These are phyloP conservation scores for Poecilia wingei DNA, from an alignment of 2,797 vertebrate genomes.

Conservation along the genomic window DNA sequence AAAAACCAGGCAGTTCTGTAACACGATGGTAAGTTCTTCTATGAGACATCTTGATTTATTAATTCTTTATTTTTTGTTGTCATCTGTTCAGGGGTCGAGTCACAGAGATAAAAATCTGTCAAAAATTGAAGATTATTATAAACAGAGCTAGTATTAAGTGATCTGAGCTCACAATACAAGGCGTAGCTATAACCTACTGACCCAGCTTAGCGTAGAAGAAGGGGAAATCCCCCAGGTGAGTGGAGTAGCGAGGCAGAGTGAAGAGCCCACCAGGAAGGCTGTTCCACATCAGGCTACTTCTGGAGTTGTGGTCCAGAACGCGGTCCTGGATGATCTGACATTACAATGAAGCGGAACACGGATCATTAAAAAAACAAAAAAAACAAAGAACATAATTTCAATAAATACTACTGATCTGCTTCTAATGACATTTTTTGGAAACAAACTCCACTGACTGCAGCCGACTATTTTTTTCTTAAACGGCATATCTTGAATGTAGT, in stretches of 20 bases:
- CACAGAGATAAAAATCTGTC: slow-evolving; percentile 29
- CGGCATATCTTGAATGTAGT: background rate
- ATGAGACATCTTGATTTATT: slow-evolving; percentile 55
- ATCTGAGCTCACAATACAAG: background rate
- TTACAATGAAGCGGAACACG: background rate
- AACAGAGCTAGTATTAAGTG: background rate
- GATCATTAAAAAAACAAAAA: background rate
- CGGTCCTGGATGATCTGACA: slow-evolving; percentile 98
- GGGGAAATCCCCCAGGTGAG: slow-evolving; percentile 95
- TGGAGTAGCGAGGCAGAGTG: slow-evolving; percentile 94
- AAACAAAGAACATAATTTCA: background rate
- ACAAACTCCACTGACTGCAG: background rate
- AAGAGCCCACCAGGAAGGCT: slow-evolving; percentile 97
- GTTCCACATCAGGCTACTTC: slow-evolving; percentile 98
- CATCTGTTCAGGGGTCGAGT: slow-evolving; percentile 36
- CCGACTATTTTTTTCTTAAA: background rate
- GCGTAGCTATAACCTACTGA: slow-evolving; percentile 75
- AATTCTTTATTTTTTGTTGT: slow-evolving; percentile 3
- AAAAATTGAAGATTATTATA: slow-evolving; percentile 13
- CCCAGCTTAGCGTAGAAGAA: slow-evolving; percentile 97
- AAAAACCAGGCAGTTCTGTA: background rate
- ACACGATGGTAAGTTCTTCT: slow-evolving; percentile 14
- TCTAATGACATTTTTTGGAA: background rate
- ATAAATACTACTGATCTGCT: background rate
- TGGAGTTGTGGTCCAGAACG: slow-evolving; percentile 92